Percentiles rank a stretch among this genome's conserved stretches.
Conservation (phyloP, 2,888 invertebrate species). For the Orthosia gracilis region DNA sequence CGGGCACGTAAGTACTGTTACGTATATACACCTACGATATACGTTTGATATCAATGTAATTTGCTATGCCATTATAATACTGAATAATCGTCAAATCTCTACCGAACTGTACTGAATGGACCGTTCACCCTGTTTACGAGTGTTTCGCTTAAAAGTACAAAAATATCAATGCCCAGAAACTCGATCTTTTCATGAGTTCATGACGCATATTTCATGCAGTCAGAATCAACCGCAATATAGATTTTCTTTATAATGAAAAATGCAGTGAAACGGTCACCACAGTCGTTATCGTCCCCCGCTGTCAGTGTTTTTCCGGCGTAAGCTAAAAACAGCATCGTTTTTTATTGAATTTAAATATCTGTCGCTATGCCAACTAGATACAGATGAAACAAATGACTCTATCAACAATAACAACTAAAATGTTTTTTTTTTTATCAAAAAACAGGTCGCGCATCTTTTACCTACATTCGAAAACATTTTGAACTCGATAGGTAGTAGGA, state of each 20-base stretch:
- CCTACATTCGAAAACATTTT: slow-evolving; percentile 20
- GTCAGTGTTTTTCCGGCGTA: neutral
- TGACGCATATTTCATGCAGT: slow-evolving; percentile 7
- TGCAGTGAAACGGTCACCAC: neutral
- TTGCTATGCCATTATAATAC: slow-evolving; percentile 9
- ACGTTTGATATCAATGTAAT: slow-evolving; percentile 14
- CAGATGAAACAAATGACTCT: neutral
- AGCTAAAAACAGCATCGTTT: neutral
- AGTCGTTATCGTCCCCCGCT: neutral
- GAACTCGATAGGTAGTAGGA: neutral
- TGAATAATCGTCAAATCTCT: slow-evolving; percentile 10
- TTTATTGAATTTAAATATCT: slow-evolving; percentile 11
- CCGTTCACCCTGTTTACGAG: neutral
- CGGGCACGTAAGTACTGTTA: slow-evolving; percentile 11
- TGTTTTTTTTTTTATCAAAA: slow-evolving; percentile 11
- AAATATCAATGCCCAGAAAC: neutral
- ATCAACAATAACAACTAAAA: slow-evolving; percentile 10
- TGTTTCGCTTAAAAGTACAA: neutral
- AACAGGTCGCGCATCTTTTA: slow-evolving; percentile 17
- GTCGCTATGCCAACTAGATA: slow-evolving; percentile 1
- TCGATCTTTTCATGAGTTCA: neutral
- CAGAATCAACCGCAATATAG: neutral
- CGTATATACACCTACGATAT: neutral
- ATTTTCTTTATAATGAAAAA: neutral
- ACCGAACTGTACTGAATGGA: neutral